Evolutionary conservation across 2,113 vertebrate species (phyloP), one percentile per base, ranked within the genome.

Genomic region (Nestor notabilis): DNA sequence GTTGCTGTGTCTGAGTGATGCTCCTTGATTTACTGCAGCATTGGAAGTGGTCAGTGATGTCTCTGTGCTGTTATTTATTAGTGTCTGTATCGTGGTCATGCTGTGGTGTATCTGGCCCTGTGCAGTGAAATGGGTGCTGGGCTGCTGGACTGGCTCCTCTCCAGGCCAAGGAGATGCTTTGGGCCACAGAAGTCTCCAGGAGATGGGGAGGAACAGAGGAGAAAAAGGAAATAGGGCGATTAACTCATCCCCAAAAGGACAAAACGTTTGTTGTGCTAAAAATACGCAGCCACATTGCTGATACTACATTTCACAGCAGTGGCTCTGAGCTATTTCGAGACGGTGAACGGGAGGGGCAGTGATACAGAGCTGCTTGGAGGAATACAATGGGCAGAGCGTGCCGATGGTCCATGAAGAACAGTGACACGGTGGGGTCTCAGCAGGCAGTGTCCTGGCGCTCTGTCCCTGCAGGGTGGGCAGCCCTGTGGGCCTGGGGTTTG

Each of bases 1-100:
- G 13, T 5, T 3, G 9, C 4, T 12, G 6, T 24, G 11, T 31
- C 1, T 1, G 33, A 5, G 35, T 28, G 2, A 35, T 6, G 28
- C 55, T 16, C 11, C 33, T 44, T 2, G 2, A 10, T 44, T 65
- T 63, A 6, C 27, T 60, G 20, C 56, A 16, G 65, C 46, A 3
- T 15, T 2, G 1, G 4, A 20, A 47, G 52, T 1, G 1, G 17
- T 18, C 64, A 15, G n/a, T 4, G 10, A 13, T 15, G 80, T 27
- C 39, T 55, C 58, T 47, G n/a, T 12, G 44, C 47, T 20, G 9
- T 50, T 33, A 0, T 52, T 70, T 49, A 9, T 7, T 35, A 28
- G 0, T 25, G 0, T 4, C 37, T n/a, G 13, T 44, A 27, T 8
- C 0, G 0, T 3, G 13, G 27, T 21, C 0, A 7, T 47, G 52